Evolutionary conservation across 2,113 vertebrate genomes (phyloP).

Genomic region (Pan troglodytes): DNA sequence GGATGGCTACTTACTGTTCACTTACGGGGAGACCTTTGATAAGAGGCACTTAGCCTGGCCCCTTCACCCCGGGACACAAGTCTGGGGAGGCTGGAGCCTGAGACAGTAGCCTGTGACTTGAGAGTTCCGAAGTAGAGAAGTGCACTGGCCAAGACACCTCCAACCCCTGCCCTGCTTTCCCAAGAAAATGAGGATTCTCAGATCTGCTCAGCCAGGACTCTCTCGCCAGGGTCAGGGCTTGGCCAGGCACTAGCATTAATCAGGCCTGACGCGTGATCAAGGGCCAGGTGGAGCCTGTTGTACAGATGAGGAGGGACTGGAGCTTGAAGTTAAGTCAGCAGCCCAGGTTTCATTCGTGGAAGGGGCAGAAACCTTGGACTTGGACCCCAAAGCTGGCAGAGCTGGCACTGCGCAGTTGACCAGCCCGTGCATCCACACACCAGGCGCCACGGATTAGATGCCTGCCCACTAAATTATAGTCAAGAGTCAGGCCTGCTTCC

Average conservation of each 20-base stretch:
- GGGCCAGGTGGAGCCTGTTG: rapidly evolving
- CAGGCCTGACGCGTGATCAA: rapidly evolving
- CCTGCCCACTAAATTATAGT: background rate
- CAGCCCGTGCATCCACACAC: rapidly evolving
- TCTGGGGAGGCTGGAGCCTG: no score
- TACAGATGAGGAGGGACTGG: no score
- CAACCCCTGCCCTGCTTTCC: background rate
- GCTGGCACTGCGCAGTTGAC: background rate
- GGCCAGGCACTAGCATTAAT: rapidly evolving
- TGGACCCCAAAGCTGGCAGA: background rate
- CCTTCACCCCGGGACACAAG: background rate
- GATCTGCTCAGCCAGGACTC: background rate
- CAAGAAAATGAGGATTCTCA: background rate
- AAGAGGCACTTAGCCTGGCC: background rate
- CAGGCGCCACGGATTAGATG: rapidly evolving
- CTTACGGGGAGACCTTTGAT: background rate
- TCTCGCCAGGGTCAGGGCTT: no score
- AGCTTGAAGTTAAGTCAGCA: background rate
- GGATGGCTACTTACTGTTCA: background rate
- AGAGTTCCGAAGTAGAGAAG: background rate
- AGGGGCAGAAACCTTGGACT: background rate
- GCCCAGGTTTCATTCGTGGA: background rate
- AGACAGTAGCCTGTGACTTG: background rate
- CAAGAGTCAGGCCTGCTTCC: background rate
- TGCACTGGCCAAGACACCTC: no score